A percentile compares a stretch with the other conserved stretches of the same genome.
Evolutionary conservation across 2,888 invertebrate genomes (phyloP).

Genomic region (Lysandra bellargus): DNA sequence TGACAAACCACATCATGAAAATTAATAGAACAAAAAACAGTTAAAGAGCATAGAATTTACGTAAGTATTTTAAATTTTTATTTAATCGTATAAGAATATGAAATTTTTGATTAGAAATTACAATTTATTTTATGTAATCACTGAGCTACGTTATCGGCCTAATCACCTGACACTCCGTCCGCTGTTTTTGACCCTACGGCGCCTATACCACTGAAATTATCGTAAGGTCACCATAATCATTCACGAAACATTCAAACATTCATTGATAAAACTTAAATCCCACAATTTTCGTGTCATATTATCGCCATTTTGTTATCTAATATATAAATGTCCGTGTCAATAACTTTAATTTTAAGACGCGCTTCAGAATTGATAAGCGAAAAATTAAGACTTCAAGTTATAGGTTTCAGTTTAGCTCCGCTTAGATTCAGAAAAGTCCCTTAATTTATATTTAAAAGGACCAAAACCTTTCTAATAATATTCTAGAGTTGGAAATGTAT

Average conservation of each 20-base stretch:
- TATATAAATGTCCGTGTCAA: background rate
- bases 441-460: background rate
- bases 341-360: slow-evolving; percentile 13
- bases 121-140: background rate
- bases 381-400: background rate
- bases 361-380: background rate
- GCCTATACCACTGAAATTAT: slow-evolving; percentile 28
- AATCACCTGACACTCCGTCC: slow-evolving; percentile 3
- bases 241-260: slow-evolving; percentile 7
- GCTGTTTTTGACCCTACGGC: background rate
- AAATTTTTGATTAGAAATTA: background rate
- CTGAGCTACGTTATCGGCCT: background rate
- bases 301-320: background rate
- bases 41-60: too few species aligned
- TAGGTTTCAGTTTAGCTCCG: background rate
- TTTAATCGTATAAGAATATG: too few species aligned
- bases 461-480: background rate
- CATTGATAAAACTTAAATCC: slow-evolving; percentile 1
- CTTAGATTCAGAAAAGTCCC: background rate
- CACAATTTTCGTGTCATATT: background rate
- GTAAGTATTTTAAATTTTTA: too few species aligned
- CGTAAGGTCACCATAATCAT: slow-evolving; percentile 3
- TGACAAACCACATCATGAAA: too few species aligned
- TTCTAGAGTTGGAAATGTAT: background rate
- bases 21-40: too few species aligned